Percentiles rank a stretch among this genome's conserved stretches.
phyloP scores from a whole-genome alignment of 2,888 invertebrate species.

The Heliconius sara region DNA sequence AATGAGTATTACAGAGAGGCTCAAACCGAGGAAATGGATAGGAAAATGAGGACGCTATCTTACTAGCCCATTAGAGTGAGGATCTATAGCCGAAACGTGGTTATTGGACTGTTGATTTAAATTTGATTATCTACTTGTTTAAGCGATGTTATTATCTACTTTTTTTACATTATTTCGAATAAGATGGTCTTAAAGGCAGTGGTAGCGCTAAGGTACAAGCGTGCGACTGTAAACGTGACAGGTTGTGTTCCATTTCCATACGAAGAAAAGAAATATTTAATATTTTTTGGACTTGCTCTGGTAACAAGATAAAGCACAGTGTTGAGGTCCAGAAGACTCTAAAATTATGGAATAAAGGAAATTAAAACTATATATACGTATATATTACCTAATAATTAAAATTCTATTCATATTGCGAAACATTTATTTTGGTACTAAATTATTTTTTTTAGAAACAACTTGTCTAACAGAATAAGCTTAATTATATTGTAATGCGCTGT shows the following conservation, averaged over 20 bases:
- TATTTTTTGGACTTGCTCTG: no score
- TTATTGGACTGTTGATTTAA: slow-evolving; percentile 16
- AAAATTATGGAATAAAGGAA: not conserved
- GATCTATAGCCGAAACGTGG: slow-evolving; percentile 30
- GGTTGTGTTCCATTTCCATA: no score
- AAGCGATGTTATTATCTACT: not conserved
- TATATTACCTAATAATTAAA: not conserved
- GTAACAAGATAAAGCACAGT: no score
- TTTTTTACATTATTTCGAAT: not conserved
- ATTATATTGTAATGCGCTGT: slow-evolving; percentile 33
- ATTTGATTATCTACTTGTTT: not conserved
- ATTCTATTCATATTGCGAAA: not conserved
- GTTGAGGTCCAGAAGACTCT: no score
- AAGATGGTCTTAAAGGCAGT: no score
- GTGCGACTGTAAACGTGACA: no score
- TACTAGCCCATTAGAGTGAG: slow-evolving; percentile 34
- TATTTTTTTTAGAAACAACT: slow-evolving; percentile 20
- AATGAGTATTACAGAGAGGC: slow-evolving; percentile 33
- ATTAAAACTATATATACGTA: not conserved
- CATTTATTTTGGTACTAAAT: slow-evolving; percentile 14
- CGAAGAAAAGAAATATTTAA: no score
- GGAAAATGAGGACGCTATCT: slow-evolving; percentile 42
- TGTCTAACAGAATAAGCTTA: slow-evolving; percentile 29
- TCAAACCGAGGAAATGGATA: slow-evolving; percentile 40
- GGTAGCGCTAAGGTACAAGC: no score